Evolutionary conservation across 2,797 vertebrate genomes (phyloP), one percentile per base, ranked within the genome.

Genomic region (Eulemur mongoz): DNA sequence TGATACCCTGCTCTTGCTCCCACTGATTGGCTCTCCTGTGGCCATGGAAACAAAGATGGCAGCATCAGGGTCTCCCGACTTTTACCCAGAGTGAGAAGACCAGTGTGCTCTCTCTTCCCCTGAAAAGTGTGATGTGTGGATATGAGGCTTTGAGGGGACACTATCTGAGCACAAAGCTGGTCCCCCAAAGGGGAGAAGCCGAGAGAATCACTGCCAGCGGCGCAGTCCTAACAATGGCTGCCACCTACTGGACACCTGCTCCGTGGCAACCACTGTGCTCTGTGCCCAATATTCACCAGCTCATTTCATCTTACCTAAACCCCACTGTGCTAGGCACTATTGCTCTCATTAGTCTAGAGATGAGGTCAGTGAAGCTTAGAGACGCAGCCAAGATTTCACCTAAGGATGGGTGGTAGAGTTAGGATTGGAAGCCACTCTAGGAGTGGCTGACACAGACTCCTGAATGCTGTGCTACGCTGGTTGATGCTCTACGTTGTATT

Each of bases 401-500:
- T 48, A 61, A 40, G 43, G 13, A 43, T 48, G 18, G 14, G 14
- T 14, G 43, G n/a, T 7, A 25, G 32, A 61, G 12, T 5, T 20
- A 22, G 17, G 15, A 67, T 35, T 23, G 35, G 25, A 83, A 84
- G 35, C 54, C 30, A 11, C 20, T 30, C 35, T 45, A 20, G 45
- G 52, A 8, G 1, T 17, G 20, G 48, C 23, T 61, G 57, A 32
- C 38, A 38, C 20, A 4, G 30, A 65, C n/a, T 65, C 45, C 25
- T 86, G 5, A 14, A 14, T 14, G 11, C 48, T 7, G 15, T 20
- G n/a, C 27, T 63, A 10, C 18, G 5, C 0, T 14, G 48, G 22
- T 3, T 32, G 38, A 17, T 1, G 23, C 0, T 0, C 35, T 38
- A 54, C 0, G 1, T 15, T 11, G 7, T 5, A 61, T 73, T 40